These are phyloP conservation scores for Rutilus rutilus DNA, from an alignment of 2,113 vertebrate genomes.

Conservation along the genomic window DNA sequence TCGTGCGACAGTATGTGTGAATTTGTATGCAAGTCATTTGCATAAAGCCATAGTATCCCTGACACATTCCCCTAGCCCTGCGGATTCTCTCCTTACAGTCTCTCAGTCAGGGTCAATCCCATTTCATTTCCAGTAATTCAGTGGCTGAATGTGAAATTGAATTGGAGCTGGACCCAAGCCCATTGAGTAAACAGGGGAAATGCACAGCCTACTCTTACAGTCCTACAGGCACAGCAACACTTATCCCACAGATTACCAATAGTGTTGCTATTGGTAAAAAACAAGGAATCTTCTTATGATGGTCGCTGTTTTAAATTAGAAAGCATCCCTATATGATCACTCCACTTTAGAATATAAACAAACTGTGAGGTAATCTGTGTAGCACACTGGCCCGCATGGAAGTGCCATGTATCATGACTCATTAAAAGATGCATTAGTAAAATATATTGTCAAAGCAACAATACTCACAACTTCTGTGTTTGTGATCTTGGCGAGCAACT, in stretches of 20 bases:
- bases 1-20: conserved; percentile 5
- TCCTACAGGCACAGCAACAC: conserved; percentile 1
- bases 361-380: background rate
- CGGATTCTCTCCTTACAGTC: conserved; percentile 35
- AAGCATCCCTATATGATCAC: background rate
- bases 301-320: background rate
- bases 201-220: conserved; percentile 40
- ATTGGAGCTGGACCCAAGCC: conserved; percentile 53
- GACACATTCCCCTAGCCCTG: conserved; percentile 34
- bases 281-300: background rate
- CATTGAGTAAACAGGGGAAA: conserved; percentile 45
- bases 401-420: background rate
- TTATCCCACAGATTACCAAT: conserved; percentile 1
- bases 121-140: conserved; percentile 58
- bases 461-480: conserved; percentile 95
- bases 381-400: background rate
- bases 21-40: conserved; percentile 40
- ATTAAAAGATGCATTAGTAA: background rate
- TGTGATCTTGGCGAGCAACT: conserved; percentile 94
- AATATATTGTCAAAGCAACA: background rate
- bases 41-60: conserved; percentile 47
- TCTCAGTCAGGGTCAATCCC: conserved; percentile 52
- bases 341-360: background rate
- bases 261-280: background rate
- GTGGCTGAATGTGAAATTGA: conserved; percentile 56